Evolutionary conservation across 2,797 vertebrate genomes (phyloP).

Genomic region (Oreortyx pictus): DNA sequence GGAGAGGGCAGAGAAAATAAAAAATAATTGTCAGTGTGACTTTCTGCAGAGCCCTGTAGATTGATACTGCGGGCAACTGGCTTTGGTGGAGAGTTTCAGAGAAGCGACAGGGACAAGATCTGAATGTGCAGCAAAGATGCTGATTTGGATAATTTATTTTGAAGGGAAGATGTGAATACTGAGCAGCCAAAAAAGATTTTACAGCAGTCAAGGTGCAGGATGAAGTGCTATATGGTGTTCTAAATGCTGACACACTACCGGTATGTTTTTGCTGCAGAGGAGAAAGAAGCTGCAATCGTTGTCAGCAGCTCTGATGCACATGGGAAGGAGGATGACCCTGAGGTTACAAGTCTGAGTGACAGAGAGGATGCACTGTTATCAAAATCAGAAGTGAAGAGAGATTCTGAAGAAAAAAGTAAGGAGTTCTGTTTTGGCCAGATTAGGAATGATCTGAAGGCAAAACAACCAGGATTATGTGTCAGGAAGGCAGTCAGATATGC

Average conservation of each 20-base stretch:
- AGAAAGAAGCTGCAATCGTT: not conserved
- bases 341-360: not conserved
- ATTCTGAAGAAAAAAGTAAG: slow-evolving; percentile 41
- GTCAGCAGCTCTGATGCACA: not conserved
- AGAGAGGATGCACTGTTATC: slow-evolving; percentile 14
- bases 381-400: slow-evolving; percentile 36
- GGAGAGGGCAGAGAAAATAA: not conserved
- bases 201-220: not conserved
- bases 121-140: not conserved
- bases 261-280: not conserved
- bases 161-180: not conserved
- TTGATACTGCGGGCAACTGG: not conserved
- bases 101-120: not conserved
- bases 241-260: not conserved
- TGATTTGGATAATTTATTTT: not conserved
- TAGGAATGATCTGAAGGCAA: slow-evolving; percentile 64
- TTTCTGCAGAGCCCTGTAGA: not conserved
- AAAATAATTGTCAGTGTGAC: not conserved
- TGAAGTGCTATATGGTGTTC: not conserved
- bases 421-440: slow-evolving; percentile 61
- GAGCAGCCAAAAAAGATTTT: not conserved
- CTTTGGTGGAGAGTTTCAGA: not conserved
- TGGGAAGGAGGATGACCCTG: not conserved
- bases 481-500: slow-evolving; percentile 52
- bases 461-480: slow-evolving; percentile 60